Conservation (phyloP, 2,113 vertebrate species). For the Lepus timidus region DNA sequence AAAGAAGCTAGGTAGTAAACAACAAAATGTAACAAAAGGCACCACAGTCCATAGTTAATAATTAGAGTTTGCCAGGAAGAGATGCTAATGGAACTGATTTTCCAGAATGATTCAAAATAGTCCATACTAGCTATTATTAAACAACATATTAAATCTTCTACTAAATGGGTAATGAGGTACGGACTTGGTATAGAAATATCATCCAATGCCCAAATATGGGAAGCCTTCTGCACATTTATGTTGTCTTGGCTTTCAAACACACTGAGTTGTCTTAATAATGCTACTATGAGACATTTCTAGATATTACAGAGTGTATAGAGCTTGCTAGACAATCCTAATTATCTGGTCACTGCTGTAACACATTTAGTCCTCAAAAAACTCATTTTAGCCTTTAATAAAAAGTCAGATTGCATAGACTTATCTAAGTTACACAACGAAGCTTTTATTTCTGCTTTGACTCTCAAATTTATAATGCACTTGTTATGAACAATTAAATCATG, state of each 20-base stretch:
- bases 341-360: background rate
- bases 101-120: slow-evolving; percentile 1
- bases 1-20: background rate
- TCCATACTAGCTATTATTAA: background rate
- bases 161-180: background rate
- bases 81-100: background rate
- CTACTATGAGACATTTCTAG: background rate
- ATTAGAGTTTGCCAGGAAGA: slow-evolving; percentile 7
- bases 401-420: background rate
- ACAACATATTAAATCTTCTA: background rate
- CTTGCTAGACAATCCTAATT: background rate
- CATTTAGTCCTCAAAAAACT: background rate
- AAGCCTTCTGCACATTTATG: background rate
- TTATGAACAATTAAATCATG: background rate
- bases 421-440: background rate
- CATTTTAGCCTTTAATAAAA: background rate
- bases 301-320: background rate
- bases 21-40: background rate
- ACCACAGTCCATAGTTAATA: background rate
- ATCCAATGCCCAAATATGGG: background rate
- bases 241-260: slow-evolving; percentile 10
- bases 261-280: slow-evolving; percentile 14
- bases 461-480: background rate
- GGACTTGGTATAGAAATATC: background rate
- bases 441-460: background rate